phyloP scores from a whole-genome alignment of 2,888 invertebrate genomes.

The Apocheima hispidaria region DNA sequence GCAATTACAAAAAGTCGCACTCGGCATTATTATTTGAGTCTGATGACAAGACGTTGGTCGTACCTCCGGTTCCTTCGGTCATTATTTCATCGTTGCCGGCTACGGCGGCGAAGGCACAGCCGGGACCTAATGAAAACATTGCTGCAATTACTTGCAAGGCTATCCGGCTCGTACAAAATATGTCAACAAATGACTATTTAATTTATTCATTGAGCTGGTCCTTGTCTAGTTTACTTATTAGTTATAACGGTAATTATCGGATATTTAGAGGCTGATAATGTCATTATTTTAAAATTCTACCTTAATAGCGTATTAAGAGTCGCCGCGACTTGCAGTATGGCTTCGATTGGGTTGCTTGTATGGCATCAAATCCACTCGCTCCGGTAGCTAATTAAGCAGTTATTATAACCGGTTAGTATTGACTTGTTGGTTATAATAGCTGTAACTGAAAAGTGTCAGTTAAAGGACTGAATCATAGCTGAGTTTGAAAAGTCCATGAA shows the following conservation, averaged over 20 bases:
- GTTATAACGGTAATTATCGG: conserved; percentile 68
- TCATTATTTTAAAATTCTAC: conserved; percentile 3
- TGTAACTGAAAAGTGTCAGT: no score
- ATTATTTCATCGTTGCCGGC: no score
- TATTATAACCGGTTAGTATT: no score
- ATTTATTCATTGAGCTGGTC: conserved; percentile 81
- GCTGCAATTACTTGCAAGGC: conserved; percentile 77
- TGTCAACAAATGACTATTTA: conserved; percentile 83
- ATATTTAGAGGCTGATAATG: conserved; percentile 68
- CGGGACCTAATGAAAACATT: conserved; percentile 64
- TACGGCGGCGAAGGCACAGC: conserved; percentile 49
- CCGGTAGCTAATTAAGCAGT: no score
- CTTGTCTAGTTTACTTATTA: conserved; percentile 76
- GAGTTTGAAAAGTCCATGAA: no score
- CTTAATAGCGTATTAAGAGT: neutral
- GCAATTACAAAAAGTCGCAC: no score
- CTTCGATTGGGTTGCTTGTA: neutral
- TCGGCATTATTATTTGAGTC: no score
- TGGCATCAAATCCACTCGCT: neutral
- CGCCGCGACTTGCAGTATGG: neutral
- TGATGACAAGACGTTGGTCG: no score
- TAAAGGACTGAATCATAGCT: no score
- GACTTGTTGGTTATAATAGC: no score
- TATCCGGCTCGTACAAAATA: conserved; percentile 76
- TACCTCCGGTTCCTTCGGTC: no score